Evolutionary conservation across 2,888 invertebrate species (phyloP).

Genomic region (Mythimna pallens): DNA sequence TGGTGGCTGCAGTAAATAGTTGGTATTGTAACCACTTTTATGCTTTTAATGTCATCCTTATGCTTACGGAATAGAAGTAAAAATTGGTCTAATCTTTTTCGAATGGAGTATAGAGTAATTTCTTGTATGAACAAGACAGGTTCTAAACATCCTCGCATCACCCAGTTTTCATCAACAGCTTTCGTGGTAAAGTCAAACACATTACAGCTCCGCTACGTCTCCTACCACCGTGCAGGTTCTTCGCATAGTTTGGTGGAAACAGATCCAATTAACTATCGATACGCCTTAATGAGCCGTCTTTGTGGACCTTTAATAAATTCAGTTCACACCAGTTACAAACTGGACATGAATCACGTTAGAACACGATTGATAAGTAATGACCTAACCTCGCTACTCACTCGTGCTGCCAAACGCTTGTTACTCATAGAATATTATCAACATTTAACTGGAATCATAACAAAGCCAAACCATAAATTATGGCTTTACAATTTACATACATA

Average conservation of each 20-base stretch:
- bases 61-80: too few species aligned
- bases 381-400: constrained; percentile 62
- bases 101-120: too few species aligned
- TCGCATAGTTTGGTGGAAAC: background rate
- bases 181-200: too few species aligned
- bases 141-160: too few species aligned
- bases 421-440: constrained; percentile 46
- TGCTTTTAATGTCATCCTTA: too few species aligned
- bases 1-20: too few species aligned
- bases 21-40: too few species aligned
- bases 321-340: constrained; percentile 58
- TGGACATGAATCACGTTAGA: constrained; percentile 65
- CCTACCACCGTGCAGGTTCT: background rate
- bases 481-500: constrained; percentile 23
- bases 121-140: too few species aligned
- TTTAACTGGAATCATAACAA: constrained; percentile 47
- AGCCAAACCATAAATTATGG: constrained; percentile 39
- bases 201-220: background rate
- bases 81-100: too few species aligned
- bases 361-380: constrained; percentile 62
- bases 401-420: constrained; percentile 56
- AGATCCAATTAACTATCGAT: background rate
- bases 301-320: constrained; percentile 38
- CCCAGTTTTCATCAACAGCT: too few species aligned
- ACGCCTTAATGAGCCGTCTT: constrained; percentile 17